Conservation (phyloP, 2,888 invertebrate species). For the Hydrotaea cyrtoneurina region DNA sequence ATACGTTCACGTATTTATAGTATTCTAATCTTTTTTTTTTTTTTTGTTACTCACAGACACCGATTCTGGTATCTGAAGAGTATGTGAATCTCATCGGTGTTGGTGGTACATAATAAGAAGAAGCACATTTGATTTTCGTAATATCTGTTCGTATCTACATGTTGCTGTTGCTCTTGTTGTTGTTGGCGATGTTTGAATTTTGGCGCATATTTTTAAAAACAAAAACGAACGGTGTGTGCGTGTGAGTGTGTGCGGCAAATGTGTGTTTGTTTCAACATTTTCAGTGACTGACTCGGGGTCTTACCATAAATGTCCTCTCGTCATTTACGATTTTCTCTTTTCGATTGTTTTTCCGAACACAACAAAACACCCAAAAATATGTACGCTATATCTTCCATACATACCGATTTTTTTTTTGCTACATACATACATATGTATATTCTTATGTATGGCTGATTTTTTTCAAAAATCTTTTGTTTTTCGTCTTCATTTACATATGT, state of each 20-base stretch:
- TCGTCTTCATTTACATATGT: background rate
- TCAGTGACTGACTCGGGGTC: background rate
- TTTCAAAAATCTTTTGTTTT: slow-evolving; percentile 21
- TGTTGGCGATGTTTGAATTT: background rate
- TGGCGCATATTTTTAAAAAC: slow-evolving; percentile 44
- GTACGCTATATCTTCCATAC: background rate
- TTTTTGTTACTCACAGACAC: background rate
- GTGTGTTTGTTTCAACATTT: slow-evolving; percentile 15
- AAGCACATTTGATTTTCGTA: slow-evolving; percentile 23
- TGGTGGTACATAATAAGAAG: background rate
- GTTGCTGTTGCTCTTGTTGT: background rate
- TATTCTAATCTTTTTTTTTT: slow-evolving; percentile 12
- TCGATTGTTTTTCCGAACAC: slow-evolving; percentile 56
- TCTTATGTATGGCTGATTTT: background rate
- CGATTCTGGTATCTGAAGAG: background rate
- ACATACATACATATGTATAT: background rate
- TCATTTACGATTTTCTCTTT: slow-evolving; percentile 28
- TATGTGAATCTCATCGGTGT: background rate
- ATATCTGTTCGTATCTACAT: background rate
- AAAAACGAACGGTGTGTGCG: slow-evolving; percentile 14
- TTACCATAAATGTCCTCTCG: slow-evolving; percentile 49
- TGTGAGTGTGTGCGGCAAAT: slow-evolving; percentile 28
- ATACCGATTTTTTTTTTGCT: background rate
- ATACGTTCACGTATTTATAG: slow-evolving; percentile 20
- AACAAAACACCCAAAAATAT: background rate